These are phyloP conservation scores for Clinocottus analis DNA, from an alignment of 2,113 vertebrate species.

Conservation along the genomic window DNA sequence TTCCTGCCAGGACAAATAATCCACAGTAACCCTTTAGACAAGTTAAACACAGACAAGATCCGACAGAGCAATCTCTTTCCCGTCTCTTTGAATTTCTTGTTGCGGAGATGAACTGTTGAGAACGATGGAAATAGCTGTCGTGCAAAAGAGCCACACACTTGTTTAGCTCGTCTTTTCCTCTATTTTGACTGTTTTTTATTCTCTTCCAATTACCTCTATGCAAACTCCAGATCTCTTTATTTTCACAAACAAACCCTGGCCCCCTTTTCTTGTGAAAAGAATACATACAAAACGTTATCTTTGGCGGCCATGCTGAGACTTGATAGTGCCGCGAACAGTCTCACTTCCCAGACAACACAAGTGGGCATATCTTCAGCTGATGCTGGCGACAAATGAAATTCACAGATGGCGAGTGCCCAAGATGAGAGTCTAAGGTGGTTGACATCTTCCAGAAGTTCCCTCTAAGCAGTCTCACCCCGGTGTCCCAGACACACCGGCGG, in stretches of 20 bases:
- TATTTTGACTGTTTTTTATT: background rate
- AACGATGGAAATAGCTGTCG: background rate
- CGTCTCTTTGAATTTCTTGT: conserved; percentile 1
- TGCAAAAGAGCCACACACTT: background rate
- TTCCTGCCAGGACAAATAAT: conserved; percentile 31
- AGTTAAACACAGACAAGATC: conserved; percentile 4
- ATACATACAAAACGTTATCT: background rate
- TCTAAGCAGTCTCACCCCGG: conserved; percentile 12
- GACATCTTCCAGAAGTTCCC: conserved; percentile 35
- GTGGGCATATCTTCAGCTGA: conserved; percentile 24
- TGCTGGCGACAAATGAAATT: conserved; percentile 17
- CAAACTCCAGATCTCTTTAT: conserved; percentile 9
- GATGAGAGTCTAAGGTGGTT: conserved; percentile 20
- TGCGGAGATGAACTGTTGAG: background rate
- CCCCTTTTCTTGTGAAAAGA: background rate
- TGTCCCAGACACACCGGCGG: conserved; percentile 43
- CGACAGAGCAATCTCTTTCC: background rate
- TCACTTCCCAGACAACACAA: conserved; percentile 39
- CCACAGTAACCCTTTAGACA: conserved; percentile 26
- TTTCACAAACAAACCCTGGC: conserved; percentile 3
- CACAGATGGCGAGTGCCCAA: conserved; percentile 18
- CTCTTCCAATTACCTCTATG: conserved; percentile 9
- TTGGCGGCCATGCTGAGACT: conserved; percentile 27
- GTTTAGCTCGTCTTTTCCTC: background rate
- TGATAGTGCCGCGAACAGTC: conserved; percentile 29